A percentile compares a stretch with the other conserved stretches of the same genome.
These are phyloP conservation scores for Hyphantria cunea DNA, from an alignment of 1,140 invertebrate species.

Conservation along the genomic window DNA sequence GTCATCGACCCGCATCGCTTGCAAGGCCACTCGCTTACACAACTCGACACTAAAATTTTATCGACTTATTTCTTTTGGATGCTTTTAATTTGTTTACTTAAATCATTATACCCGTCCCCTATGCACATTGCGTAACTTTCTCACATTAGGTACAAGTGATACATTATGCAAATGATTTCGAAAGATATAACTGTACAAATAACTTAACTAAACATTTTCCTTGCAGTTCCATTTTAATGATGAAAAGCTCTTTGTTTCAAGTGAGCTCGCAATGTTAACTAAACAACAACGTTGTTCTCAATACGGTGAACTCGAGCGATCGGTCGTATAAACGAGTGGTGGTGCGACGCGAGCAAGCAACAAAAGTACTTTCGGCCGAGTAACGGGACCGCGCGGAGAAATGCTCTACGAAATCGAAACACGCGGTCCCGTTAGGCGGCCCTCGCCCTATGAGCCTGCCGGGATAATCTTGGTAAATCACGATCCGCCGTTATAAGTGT, in stretches of 20 bases:
- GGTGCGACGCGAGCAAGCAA: slow-evolving; percentile 52
- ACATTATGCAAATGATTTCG: slow-evolving; percentile 18
- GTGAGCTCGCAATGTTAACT: slow-evolving; percentile 59
- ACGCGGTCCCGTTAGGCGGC: slow-evolving; percentile 73
- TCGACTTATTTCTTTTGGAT: slow-evolving; percentile 40
- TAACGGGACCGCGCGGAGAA: slow-evolving; percentile 76
- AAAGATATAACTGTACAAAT: slow-evolving; percentile 26
- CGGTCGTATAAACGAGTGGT: slow-evolving; percentile 59
- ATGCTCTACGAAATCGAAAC: slow-evolving; percentile 81
- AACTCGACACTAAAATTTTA: slow-evolving; percentile 58
- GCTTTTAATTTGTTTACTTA: slow-evolving; percentile 29
- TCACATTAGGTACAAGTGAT: slow-evolving; percentile 2
- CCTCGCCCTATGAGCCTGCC: slow-evolving; percentile 61
- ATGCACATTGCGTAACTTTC: slow-evolving; percentile 13
- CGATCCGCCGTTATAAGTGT: slow-evolving; percentile 30
- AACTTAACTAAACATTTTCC: slow-evolving; percentile 50
- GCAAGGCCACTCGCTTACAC: slow-evolving; percentile 73
- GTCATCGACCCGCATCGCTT: slow-evolving; percentile 65
- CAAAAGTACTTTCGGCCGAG: slow-evolving; percentile 78
- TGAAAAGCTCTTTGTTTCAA: slow-evolving; percentile 71
- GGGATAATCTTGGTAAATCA: slow-evolving; percentile 71
- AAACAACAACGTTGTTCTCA: slow-evolving; percentile 61
- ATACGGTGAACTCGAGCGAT: slow-evolving; percentile 70
- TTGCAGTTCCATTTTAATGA: slow-evolving; percentile 53
- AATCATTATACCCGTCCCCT: slow-evolving; percentile 7